A percentile compares a stretch with the other conserved stretches of the same genome.
These are phyloP conservation scores for Scaptodrosophila lebanonensis DNA, from an alignment of 1,140 invertebrate species.

Conservation along the genomic window DNA sequence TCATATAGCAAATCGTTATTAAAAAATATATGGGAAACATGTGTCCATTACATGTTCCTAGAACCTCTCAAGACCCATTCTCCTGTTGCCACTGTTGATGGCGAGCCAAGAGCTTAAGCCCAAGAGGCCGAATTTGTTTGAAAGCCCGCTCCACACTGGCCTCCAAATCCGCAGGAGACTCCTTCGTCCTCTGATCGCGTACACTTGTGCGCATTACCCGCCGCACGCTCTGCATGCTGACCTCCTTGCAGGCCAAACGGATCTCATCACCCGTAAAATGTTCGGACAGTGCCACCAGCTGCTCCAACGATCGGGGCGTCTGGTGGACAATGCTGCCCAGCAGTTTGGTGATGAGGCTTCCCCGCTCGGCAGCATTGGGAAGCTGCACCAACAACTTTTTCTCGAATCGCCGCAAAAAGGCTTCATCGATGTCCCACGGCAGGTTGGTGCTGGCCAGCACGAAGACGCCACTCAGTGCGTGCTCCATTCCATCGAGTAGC, in stretches of 20 bases:
- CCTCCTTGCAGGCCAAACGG: constrained; percentile 92
- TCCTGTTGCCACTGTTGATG: constrained; percentile 69
- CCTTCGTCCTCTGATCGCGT: not conserved
- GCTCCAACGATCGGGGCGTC: constrained; percentile 77
- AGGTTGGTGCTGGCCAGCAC: constrained; percentile 93
- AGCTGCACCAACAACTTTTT: constrained; percentile 90
- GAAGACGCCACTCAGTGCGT: constrained; percentile 80
- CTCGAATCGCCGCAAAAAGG: constrained; percentile 91
- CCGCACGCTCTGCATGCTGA: constrained; percentile 82
- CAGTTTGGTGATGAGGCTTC: constrained; percentile 82
- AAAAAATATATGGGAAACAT: not conserved
- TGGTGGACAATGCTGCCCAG: constrained; percentile 77
- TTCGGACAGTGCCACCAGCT: constrained; percentile 82
- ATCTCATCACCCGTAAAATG: constrained; percentile 91
- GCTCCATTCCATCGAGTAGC: constrained; percentile 92
- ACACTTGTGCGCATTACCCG: constrained; percentile 31
- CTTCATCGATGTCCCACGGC: constrained; percentile 94
- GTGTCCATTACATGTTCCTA: not conserved
- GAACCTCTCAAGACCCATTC: constrained; percentile 45
- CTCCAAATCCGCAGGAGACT: constrained; percentile 17
- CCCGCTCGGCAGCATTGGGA: constrained; percentile 82
- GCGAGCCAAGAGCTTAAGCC: constrained; percentile 49
- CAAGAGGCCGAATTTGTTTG: constrained; percentile 52
- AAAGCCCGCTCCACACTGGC: constrained; percentile 52
- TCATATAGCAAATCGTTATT: not conserved